Evolutionary conservation across 2,113 vertebrate species (phyloP), one percentile per base, ranked within the genome.

Genomic region (Cheirogaleus medius): DNA sequence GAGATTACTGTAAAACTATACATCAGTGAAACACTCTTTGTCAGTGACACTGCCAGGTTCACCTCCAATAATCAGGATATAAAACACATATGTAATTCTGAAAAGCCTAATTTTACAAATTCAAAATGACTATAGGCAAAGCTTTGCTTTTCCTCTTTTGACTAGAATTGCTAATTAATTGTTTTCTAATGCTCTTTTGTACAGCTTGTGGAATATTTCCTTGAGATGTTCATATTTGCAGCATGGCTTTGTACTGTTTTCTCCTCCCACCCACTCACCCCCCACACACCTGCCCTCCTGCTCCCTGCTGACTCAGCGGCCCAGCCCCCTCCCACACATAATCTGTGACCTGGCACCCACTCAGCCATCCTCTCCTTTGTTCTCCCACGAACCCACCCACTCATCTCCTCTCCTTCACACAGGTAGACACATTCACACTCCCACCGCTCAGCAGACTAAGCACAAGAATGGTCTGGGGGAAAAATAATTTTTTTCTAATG

Each of bases 231-330:
- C 86, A 34, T 49, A 77, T 90, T 77, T 52, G 84, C 23, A 34
- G 73, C 95, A 74, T 71, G 69, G 78, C 49, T 74, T 76, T 58
- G 90, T 68, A 27, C 73, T 20, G 77, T 49, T 63, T 83, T 73
- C 76, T 81, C 52, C 8, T 32, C 2, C 10, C 2, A 7, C 95
- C 89, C 86, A 90, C 96, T 60, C n/a, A 23, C 81, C 96, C 91
- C 90, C 66, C 93, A 64, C 32, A 49, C n/a, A 86, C 88, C 94
- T 91, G 94, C 68, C 85, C 82, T 87, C 83, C 68, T 76, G 11
- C 76, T 71, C 92, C 63, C 25, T 27, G 63, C 88, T 95, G 91
- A 97, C 84, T 96, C 95, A 94, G 12, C 0, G 12, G 84, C 49
- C 94, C 71, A n/a, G 87, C 87, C 88, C 83, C 68, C 49, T 68